A percentile compares a stretch with the other conserved stretches of the same genome.
phyloP scores from a whole-genome alignment of 1,140 invertebrate species.

The Aphelenchoides fujianensis region DNA sequence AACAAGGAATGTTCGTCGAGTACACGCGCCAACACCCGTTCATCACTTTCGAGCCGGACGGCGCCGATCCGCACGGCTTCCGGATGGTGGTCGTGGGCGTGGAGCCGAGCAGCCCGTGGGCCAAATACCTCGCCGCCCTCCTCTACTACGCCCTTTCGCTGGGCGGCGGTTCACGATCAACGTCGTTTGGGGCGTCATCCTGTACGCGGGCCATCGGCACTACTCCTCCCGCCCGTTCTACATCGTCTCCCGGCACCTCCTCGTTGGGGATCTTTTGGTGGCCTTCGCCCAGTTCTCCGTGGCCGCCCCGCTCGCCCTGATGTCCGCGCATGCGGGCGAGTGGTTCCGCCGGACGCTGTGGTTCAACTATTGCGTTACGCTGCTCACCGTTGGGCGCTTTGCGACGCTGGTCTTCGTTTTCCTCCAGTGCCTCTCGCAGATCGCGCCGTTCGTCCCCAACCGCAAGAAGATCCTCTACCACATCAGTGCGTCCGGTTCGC shows the following conservation, averaged over 20 bases:
- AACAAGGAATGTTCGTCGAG: no score
- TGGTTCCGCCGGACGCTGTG: neutral
- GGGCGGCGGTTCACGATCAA: slow-evolving; percentile 16
- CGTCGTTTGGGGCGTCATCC: slow-evolving; percentile 11
- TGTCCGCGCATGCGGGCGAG: slow-evolving; percentile 3
- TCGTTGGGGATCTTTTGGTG: slow-evolving; percentile 21
- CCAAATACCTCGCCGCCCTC: neutral
- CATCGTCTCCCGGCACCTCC: slow-evolving; percentile 32
- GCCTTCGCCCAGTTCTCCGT: slow-evolving; percentile 15
- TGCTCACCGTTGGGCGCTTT: slow-evolving; percentile 8
- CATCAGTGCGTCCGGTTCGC: slow-evolving; percentile 25
- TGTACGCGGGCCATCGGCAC: slow-evolving; percentile 26
- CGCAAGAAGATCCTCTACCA: slow-evolving; percentile 15
- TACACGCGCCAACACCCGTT: no score
- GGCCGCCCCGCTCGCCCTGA: slow-evolving; percentile 20
- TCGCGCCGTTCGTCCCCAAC: slow-evolving; percentile 27
- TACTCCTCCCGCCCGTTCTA: slow-evolving; percentile 28
- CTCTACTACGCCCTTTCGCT: slow-evolving; percentile 17
- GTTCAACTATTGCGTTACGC: slow-evolving; percentile 14
- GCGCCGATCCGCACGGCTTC: slow-evolving; percentile 10
- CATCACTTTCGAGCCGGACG: no score
- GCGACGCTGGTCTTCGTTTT: slow-evolving; percentile 21
- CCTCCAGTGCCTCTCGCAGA: slow-evolving; percentile 30
- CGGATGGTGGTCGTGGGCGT: no score
- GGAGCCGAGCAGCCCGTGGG: neutral